phyloP scores from a whole-genome alignment of 2,888 invertebrate genomes.

The Labia minor region DNA sequence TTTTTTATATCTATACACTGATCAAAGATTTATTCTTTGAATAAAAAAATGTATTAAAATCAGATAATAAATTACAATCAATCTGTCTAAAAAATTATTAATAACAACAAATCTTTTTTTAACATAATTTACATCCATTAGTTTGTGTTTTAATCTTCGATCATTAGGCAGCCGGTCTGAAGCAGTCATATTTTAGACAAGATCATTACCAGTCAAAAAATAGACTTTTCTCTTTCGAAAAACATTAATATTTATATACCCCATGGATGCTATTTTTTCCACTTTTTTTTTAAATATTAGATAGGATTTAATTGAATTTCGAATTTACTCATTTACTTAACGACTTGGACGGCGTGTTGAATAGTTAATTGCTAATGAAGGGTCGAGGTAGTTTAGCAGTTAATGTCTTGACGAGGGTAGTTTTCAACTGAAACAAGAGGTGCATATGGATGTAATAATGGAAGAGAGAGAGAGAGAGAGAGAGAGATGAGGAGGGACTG shows the following conservation, averaged over 20 bases:
- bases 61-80: no score
- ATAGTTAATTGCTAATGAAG: conserved; percentile 4
- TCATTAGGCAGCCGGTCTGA: not conserved
- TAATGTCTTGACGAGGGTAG: not conserved
- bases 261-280: not conserved
- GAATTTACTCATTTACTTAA: conserved; percentile 3
- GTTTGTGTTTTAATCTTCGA: not conserved
- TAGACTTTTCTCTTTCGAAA: not conserved
- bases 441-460: not conserved
- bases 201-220: not conserved
- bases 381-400: not conserved
- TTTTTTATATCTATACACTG: no score
- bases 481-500: not conserved
- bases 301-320: not conserved
- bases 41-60: no score
- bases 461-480: not conserved
- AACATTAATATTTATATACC: conserved; percentile 1
- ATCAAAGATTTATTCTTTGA: no score
- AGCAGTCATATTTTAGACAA: conserved; percentile 1
- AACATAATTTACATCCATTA: conserved; percentile 7
- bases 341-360: not conserved
- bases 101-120: not conserved
- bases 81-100: no score
- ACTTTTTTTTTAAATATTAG: not conserved
- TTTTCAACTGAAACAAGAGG: not conserved